phyloP scores from a whole-genome alignment of 1,140 invertebrate species.

The Pseudomyrmex concolor region DNA sequence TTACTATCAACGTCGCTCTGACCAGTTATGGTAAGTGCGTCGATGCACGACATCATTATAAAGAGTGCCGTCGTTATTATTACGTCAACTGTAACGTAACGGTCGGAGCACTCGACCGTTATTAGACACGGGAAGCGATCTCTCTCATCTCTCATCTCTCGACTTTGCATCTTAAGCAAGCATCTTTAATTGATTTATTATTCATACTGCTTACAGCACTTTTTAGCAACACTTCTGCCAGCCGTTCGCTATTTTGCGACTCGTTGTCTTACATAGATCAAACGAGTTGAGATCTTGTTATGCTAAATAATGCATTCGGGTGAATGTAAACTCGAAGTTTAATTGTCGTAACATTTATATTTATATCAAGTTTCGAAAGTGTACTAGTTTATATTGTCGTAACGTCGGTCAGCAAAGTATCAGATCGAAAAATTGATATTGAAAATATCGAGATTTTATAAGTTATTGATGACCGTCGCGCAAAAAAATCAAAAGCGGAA shows the following conservation, averaged over 20 bases:
- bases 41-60: slow-evolving; percentile 50
- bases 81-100: slow-evolving; percentile 28
- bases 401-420: background rate
- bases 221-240: slow-evolving; percentile 8
- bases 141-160: background rate
- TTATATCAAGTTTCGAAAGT: background rate
- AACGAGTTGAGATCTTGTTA: background rate
- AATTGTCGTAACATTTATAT: background rate
- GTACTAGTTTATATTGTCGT: background rate
- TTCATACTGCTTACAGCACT: background rate
- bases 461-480: background rate
- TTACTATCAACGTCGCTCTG: slow-evolving; percentile 21
- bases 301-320: background rate
- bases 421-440: background rate
- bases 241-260: background rate
- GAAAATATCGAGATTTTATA: too few relatives aligned
- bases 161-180: background rate
- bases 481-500: slow-evolving; percentile 19
- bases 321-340: background rate
- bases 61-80: slow-evolving; percentile 45
- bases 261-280: background rate
- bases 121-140: slow-evolving; percentile 23
- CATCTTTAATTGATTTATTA: background rate
- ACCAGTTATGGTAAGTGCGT: slow-evolving; percentile 57
- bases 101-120: slow-evolving; percentile 2